Percentiles rank a stretch among this genome's conserved stretches.
Conservation (phyloP, 2,113 vertebrate species). For the Castor canadensis region DNA sequence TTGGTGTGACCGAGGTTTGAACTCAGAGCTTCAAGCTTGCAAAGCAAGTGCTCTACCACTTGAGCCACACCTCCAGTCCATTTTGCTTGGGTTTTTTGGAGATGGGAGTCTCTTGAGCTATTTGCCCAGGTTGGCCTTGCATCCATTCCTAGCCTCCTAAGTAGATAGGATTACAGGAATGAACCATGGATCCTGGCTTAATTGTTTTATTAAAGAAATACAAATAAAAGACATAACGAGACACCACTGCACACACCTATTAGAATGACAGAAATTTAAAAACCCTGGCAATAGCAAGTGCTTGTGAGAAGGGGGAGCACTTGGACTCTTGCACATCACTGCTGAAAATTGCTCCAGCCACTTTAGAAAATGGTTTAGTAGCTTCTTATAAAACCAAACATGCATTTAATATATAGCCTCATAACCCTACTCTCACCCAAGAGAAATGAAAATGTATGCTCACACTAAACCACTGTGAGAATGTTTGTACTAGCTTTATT, state of each 20-base stretch:
- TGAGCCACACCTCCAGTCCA: too few relatives aligned
- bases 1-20: too few relatives aligned
- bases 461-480: not conserved
- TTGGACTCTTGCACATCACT: too few relatives aligned
- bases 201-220: not conserved
- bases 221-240: not conserved
- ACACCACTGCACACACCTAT: not conserved
- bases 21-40: too few relatives aligned
- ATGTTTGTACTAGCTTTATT: not conserved
- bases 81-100: too few relatives aligned
- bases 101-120: too few relatives aligned
- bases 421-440: not conserved
- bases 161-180: too few relatives aligned
- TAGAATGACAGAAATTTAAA: not conserved
- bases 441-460: constrained; percentile 28
- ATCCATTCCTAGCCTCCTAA: too few relatives aligned
- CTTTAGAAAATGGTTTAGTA: not conserved
- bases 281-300: not conserved
- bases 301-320: not conserved
- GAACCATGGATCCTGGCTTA: too few relatives aligned
- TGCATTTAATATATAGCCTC: not conserved
- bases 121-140: too few relatives aligned
- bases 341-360: not conserved
- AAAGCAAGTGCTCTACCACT: too few relatives aligned
- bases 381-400: not conserved